Base-by-base conservation (phyloP, 2,797 vertebrate species). In the Lateolabrax maculatus region DNA sequence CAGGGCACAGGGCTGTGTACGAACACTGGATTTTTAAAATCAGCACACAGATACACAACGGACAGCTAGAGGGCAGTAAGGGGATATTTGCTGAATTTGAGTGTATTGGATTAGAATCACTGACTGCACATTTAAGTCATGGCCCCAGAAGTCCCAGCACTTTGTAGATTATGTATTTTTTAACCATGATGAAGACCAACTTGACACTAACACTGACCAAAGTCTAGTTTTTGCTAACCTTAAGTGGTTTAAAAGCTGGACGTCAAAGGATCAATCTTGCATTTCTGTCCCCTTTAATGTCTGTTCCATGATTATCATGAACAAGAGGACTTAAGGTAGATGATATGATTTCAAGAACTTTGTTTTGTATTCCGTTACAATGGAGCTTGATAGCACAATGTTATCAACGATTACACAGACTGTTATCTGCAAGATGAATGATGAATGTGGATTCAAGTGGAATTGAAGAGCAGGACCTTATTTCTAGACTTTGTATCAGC, bases 121-220 rank as follows among this genome's bases (percentile, higher is more conserved):
- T n/a, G n/a, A n/a, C n/a, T n/a, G n/a, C n/a, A n/a, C n/a, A 12
- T 79, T 79, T 46, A 7, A 58, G 37, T 16, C 43, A 63, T 19
- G 29, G 25, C 68, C 57, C 21, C 48, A 60, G 18, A 19, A 34
- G 43, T 43, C 3, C 3, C 5, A 34, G 3, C 19, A 7, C 44
- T 52, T 63, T 23, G 41, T 52, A 2, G 71, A 71, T 53, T n/a
- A 57, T 39, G n/a, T 25, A 2, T 73, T 48, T 63, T 44, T 11
- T 27, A 43, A 48, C 3, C 15, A 21, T 31, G 8, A 61, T 2
- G 9, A 49, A 51, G 64, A 43, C 12, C 18, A 66, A 29, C 25
- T 23, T 41, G 12, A n/a, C 21, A 57, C 16, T 6, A n/a, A 55
- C n/a, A n/a, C n/a, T 36, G 12, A 43, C n/a, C n/a, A 34, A 63